A percentile compares a stretch with the other conserved stretches of the same genome.
Conservation (phyloP, 2,113 vertebrate genomes). For the Natator depressus region DNA sequence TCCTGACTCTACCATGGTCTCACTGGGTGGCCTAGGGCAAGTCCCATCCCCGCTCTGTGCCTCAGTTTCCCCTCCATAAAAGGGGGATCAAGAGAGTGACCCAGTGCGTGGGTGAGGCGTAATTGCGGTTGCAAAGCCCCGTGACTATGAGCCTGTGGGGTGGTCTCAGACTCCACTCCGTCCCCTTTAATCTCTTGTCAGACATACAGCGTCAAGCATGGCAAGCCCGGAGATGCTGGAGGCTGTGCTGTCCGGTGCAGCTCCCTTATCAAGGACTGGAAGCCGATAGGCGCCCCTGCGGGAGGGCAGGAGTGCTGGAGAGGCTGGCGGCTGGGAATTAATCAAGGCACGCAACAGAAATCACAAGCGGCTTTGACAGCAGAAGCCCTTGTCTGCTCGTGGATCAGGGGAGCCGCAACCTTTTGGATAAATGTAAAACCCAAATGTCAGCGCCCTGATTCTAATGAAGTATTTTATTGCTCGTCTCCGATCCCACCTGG, state of each 20-base stretch:
- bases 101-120: no score
- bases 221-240: neutral
- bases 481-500: neutral
- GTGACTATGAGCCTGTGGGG: no score
- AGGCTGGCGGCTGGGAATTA: neutral
- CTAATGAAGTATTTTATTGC: neutral
- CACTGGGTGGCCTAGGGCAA: neutral
- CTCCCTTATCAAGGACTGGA: no score
- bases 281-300: no score
- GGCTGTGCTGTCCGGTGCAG: no score
- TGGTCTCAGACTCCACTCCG: neutral
- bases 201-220: neutral
- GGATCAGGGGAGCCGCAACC: neutral
- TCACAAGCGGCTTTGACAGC: neutral
- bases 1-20: neutral
- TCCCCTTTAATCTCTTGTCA: neutral
- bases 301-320: neutral
- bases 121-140: no score
- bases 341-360: no score
- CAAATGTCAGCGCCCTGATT: neutral
- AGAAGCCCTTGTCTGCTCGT: neutral
- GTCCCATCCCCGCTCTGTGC: neutral
- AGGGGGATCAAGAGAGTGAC: no score
- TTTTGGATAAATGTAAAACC: neutral
- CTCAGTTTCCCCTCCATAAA: neutral